Evolutionary conservation across 2,888 invertebrate species (phyloP).

Genomic region (Serrognathus titanus): DNA sequence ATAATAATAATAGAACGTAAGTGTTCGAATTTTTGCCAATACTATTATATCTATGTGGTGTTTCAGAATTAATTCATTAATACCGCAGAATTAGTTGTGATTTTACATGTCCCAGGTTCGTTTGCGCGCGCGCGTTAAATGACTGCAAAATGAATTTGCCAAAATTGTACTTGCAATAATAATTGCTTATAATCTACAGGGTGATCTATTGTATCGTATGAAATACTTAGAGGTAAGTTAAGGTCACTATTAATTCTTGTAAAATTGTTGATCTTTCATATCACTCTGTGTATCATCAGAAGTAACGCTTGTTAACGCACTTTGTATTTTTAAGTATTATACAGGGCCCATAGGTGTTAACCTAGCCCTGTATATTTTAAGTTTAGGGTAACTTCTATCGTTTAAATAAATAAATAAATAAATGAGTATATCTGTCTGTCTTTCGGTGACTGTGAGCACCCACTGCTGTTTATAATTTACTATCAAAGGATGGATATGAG

Average conservation of each 20-base stretch:
- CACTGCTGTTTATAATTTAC: background rate
- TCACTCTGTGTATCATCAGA: background rate
- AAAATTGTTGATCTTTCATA: background rate
- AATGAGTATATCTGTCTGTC: background rate
- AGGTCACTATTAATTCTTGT: background rate
- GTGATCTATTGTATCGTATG: background rate
- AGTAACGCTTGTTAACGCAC: background rate
- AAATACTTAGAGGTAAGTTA: background rate
- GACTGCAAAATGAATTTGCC: background rate
- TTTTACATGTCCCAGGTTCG: background rate
- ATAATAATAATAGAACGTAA: background rate
- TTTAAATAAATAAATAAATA: too few species aligned
- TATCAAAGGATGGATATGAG: background rate
- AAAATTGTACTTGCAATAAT: background rate
- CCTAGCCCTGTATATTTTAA: too few species aligned
- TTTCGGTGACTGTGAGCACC: background rate
- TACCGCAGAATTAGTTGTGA: background rate
- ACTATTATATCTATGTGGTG: constrained; percentile 1
- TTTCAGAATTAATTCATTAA: background rate
- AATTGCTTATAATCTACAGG: background rate
- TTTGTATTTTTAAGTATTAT: too few species aligned
- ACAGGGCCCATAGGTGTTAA: too few species aligned
- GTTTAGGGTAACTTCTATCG: too few species aligned
- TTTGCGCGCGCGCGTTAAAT: background rate
- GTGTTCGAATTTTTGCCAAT: constrained; percentile 1